A percentile compares a stretch with the other conserved stretches of the same genome.
Conservation (phyloP, 2,113 vertebrate genomes). For the Octodon degus region DNA sequence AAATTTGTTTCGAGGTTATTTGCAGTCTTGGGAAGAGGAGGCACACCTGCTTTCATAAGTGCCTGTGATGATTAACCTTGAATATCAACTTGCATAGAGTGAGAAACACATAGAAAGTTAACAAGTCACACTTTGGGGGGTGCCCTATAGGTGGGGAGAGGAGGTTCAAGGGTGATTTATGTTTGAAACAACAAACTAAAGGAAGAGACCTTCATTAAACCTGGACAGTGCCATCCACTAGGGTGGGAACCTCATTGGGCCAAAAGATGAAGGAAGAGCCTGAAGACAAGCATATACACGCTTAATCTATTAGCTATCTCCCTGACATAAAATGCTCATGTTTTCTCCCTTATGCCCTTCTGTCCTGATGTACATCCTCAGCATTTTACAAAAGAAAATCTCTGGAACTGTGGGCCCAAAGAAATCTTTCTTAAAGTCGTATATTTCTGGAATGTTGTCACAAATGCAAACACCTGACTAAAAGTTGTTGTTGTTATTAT, state of each 20-base stretch:
- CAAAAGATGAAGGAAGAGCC: neutral
- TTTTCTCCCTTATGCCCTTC: neutral
- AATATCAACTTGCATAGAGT: neutral
- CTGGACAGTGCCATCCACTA: neutral
- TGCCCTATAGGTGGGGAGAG: accelerated
- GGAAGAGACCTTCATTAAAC: neutral
- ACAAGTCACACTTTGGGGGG: neutral
- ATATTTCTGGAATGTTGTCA: neutral
- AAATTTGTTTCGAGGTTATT: neutral
- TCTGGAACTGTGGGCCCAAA: neutral
- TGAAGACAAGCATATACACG: neutral
- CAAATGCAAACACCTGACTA: neutral
- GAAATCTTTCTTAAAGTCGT: neutral
- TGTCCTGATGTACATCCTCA: neutral
- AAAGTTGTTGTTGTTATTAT: too few relatives aligned
- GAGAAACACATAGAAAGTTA: neutral
- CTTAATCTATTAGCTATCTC: neutral
- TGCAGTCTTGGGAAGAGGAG: neutral
- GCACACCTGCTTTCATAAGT: neutral
- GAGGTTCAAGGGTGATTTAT: neutral
- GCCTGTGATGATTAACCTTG: neutral
- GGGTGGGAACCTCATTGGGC: neutral
- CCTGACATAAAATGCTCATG: neutral
- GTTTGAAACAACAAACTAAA: neutral
- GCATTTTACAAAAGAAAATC: neutral